phyloP scores from a whole-genome alignment of 2,797 vertebrate species.

The Parotocinclus haroldoi region DNA sequence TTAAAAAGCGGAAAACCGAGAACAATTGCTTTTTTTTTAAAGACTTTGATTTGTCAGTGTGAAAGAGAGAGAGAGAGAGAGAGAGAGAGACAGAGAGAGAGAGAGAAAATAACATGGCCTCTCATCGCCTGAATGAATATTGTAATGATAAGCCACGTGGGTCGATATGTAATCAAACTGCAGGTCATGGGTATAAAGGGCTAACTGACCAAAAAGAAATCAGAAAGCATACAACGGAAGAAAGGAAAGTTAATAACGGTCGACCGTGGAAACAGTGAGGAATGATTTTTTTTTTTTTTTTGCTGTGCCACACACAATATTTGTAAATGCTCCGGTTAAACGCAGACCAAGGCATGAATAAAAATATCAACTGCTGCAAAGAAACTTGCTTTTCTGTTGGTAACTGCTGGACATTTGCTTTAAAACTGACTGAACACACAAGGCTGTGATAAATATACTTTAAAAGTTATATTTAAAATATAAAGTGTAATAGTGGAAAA shows the following conservation, averaged over 20 bases:
- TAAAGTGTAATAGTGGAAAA: too few relatives aligned
- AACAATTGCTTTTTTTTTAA: constrained; percentile 4
- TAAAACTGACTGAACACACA: too few relatives aligned
- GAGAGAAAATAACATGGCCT: neutral
- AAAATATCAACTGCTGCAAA: neutral
- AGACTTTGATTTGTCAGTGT: constrained; percentile 24
- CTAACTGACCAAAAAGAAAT: constrained; percentile 10
- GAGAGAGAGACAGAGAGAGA: constrained; percentile 10
- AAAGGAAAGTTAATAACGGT: constrained; percentile 36
- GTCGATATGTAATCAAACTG: constrained; percentile 40
- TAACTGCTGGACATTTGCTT: too few relatives aligned
- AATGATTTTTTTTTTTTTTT: constrained; percentile 28
- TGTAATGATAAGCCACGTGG: constrained; percentile 18
- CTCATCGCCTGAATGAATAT: constrained; percentile 7
- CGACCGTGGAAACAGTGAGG: constrained; percentile 23
- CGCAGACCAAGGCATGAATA: neutral
- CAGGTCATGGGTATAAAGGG: constrained; percentile 25
- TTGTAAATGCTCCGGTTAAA: constrained; percentile 8
- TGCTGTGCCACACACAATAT: constrained; percentile 13
- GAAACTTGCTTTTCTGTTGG: neutral
- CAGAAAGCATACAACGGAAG: constrained; percentile 15
- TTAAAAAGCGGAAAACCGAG: neutral
- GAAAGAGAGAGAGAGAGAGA: constrained; percentile 6
- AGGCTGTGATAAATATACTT: too few relatives aligned
- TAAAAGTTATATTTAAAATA: too few relatives aligned